Conservation (phyloP, 2,888 invertebrate species). For the Epirrhoe tristata region DNA sequence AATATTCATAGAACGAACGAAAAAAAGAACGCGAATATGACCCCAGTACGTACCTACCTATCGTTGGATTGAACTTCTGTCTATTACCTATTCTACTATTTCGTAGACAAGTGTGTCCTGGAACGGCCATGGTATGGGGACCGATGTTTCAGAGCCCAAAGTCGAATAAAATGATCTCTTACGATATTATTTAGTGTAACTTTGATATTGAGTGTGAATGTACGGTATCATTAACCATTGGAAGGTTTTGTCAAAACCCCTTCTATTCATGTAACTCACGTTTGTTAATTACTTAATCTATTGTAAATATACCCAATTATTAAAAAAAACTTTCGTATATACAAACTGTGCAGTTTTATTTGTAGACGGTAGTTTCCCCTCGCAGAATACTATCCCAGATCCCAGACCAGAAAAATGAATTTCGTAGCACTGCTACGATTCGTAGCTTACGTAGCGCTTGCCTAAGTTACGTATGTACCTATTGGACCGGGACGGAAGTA, state of each 20-base stretch:
- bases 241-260: constrained; percentile 56
- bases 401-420: neutral
- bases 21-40: too few species aligned
- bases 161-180: constrained; percentile 59
- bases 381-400: neutral
- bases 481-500: too few species aligned
- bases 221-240: constrained; percentile 48
- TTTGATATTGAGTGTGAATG: constrained; percentile 70
- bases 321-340: constrained; percentile 82
- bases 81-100: too few species aligned
- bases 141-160: constrained; percentile 21
- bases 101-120: neutral
- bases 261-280: constrained; percentile 81
- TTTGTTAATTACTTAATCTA: constrained; percentile 84
- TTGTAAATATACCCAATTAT: constrained; percentile 85
- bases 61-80: too few species aligned
- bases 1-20: too few species aligned
- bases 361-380: neutral
- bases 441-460: neutral
- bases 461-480: neutral
- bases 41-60: too few species aligned
- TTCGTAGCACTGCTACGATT: constrained; percentile 13
- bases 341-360: constrained; percentile 64
- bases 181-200: constrained; percentile 54
- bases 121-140: neutral